Evolutionary conservation across 1,140 invertebrate genomes (phyloP), one percentile per base, ranked within the genome.

Genomic region (Drosophila kohkoa): DNA sequence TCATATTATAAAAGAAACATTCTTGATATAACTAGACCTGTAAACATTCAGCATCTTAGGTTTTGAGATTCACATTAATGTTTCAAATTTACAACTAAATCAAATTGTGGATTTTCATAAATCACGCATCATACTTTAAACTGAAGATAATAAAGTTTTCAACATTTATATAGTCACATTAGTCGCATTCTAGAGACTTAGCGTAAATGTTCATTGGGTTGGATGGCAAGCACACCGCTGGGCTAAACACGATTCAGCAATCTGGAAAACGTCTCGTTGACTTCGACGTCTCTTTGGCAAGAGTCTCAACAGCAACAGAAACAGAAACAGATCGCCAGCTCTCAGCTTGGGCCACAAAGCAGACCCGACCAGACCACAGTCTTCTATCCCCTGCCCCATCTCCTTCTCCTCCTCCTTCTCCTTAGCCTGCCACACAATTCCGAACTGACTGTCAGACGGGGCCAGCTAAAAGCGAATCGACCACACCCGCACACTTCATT

Each of bases 401-500:
- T 1, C 28, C 5, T 4, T 11, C 51, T 35, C 13, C 16, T 1
- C 15, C 20, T 3, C 3, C 20, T 25, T 3, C 3, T 25, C 3
- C 20, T 25, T 25, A 25, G 20, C 20, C 3, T 25, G 20, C 3
- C 3, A 25, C 20, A 25, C 20, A 25, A 25, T 25, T 25, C 4
- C 16, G 15, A 68, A 65, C 49, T 38, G 32, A 41, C 46, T 52
- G 70, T 38, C 46, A 60, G 64, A 41, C 62, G 64, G 67, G 49
- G 25, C 48, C 52, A 64, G 52, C 54, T 70, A 68, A 67, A 74
- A 88, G 80, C 89, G 77, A 91, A 85, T 88, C 91, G 91, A 92
- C 91, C 91, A 92, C 91, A 92, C 91, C 91, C 91, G 91, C 91
- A 88, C 91, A 92, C 91, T 92, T 92, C 91, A 92, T 92, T 92